Evolutionary conservation across 2,888 invertebrate species (phyloP).

Genomic region (Adelognathus sp.): DNA sequence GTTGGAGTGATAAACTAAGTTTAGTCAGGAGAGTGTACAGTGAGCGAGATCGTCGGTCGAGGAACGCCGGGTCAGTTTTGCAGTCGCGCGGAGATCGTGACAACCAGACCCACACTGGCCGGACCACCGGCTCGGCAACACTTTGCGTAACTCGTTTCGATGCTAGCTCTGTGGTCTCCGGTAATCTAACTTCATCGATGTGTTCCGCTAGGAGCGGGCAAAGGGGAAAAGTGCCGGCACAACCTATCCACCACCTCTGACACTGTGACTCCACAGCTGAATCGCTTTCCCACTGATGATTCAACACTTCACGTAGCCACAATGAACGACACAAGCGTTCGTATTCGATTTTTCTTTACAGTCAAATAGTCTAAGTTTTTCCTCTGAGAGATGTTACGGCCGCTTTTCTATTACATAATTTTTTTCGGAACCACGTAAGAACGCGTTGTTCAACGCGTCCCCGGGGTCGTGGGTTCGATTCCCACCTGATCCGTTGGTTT

Average conservation of each 20-base stretch:
- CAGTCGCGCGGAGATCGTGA: slow-evolving; percentile 22
- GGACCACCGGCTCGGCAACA: slow-evolving; percentile 61
- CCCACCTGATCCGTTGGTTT: too few species aligned
- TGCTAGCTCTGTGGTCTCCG: slow-evolving; percentile 62
- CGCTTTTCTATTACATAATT: too few species aligned
- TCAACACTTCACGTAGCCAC: background rate
- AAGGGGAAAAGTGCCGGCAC: slow-evolving; percentile 75
- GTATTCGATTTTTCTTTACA: background rate
- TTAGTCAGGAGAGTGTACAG: slow-evolving; percentile 22
- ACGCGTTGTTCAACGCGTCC: too few species aligned
- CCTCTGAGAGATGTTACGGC: too few species aligned
- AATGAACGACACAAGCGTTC: too few species aligned
- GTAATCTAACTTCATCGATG: slow-evolving; percentile 80
- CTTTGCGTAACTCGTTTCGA: slow-evolving; percentile 79
- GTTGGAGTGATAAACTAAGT: slow-evolving; percentile 51
- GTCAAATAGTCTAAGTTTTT: background rate
- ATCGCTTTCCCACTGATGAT: slow-evolving; percentile 51
- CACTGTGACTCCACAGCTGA: slow-evolving; percentile 27
- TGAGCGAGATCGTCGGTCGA: slow-evolving; percentile 41
- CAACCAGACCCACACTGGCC: slow-evolving; percentile 42
- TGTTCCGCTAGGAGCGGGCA: slow-evolving; percentile 71
- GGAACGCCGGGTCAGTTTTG: slow-evolving; percentile 30
- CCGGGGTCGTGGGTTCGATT: too few species aligned
- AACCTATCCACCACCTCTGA: slow-evolving; percentile 75
- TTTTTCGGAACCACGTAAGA: too few species aligned